These are phyloP conservation scores for Luperina nickerlii DNA, from an alignment of 2,888 invertebrate genomes.

Conservation along the genomic window DNA sequence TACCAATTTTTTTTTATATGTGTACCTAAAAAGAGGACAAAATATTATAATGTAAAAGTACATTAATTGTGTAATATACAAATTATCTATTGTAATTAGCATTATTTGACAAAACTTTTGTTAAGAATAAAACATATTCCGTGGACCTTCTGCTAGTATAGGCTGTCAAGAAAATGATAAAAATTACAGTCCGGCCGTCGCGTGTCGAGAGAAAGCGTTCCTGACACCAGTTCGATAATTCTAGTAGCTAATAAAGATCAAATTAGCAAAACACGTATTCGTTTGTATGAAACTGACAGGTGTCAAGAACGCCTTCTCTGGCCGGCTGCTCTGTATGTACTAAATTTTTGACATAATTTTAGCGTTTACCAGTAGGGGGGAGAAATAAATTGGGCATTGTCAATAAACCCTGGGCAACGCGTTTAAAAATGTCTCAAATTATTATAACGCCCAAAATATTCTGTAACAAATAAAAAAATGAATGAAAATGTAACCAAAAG, in stretches of 20 bases:
- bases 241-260: not conserved
- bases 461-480: not conserved
- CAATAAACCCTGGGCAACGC: not conserved
- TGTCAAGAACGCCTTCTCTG: too few species aligned
- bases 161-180: not conserved
- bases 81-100: conserved; percentile 21
- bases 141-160: not conserved
- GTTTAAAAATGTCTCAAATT: not conserved
- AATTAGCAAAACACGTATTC: not conserved
- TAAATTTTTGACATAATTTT: not conserved
- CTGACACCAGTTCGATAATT: not conserved
- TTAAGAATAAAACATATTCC: conserved; percentile 26
- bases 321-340: too few species aligned
- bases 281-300: not conserved
- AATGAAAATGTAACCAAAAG: conserved; percentile 42
- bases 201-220: not conserved
- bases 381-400: not conserved
- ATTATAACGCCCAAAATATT: not conserved
- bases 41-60: conserved; percentile 23
- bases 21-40: conserved; percentile 3
- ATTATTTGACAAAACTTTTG: conserved; percentile 56
- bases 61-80: conserved; percentile 17
- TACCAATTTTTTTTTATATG: conserved; percentile 2
- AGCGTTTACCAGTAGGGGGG: not conserved
- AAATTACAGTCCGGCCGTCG: not conserved